Conservation (phyloP, 2,888 invertebrate genomes). For the Empis stercorea region DNA sequence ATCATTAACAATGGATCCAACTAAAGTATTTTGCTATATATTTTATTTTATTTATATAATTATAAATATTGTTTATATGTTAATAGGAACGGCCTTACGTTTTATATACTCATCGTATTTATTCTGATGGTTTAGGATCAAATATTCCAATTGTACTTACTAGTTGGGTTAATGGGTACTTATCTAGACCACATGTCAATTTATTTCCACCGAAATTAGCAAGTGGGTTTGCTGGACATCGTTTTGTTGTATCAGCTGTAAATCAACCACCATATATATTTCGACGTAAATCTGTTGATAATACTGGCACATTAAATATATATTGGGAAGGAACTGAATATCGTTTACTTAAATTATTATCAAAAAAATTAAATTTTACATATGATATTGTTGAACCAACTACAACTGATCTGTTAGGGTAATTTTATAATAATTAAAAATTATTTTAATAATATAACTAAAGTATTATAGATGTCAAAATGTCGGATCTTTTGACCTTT, state of each 20-base stretch:
- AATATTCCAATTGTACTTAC: slow-evolving; percentile 53
- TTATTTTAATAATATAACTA: neutral
- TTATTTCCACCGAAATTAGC: slow-evolving; percentile 58
- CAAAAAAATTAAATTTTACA: slow-evolving; percentile 56
- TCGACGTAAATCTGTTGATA: slow-evolving; percentile 29
- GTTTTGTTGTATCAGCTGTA: slow-evolving; percentile 54
- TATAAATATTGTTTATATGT: too few relatives aligned
- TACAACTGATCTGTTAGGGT: slow-evolving; percentile 38
- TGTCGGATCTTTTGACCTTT: too few relatives aligned
- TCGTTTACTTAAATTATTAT: slow-evolving; percentile 47
- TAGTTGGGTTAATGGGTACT: slow-evolving; percentile 53
- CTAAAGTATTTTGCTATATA: slow-evolving; percentile 28
- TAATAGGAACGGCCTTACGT: slow-evolving; percentile 55
- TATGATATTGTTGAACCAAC: slow-evolving; percentile 52
- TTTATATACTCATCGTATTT: slow-evolving; percentile 60
- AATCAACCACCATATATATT: slow-evolving; percentile 64
- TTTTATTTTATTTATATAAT: neutral
- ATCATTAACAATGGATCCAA: slow-evolving; percentile 43
- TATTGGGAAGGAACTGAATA: slow-evolving; percentile 61
- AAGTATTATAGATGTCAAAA: too few relatives aligned
- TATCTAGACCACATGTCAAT: slow-evolving; percentile 46
- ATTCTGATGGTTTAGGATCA: slow-evolving; percentile 58
- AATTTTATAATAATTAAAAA: slow-evolving; percentile 15
- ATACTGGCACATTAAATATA: slow-evolving; percentile 21
- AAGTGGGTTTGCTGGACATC: slow-evolving; percentile 59